Evolutionary conservation across 2,797 vertebrate genomes (phyloP).

Genomic region (Eurystomus glaucurus): DNA sequence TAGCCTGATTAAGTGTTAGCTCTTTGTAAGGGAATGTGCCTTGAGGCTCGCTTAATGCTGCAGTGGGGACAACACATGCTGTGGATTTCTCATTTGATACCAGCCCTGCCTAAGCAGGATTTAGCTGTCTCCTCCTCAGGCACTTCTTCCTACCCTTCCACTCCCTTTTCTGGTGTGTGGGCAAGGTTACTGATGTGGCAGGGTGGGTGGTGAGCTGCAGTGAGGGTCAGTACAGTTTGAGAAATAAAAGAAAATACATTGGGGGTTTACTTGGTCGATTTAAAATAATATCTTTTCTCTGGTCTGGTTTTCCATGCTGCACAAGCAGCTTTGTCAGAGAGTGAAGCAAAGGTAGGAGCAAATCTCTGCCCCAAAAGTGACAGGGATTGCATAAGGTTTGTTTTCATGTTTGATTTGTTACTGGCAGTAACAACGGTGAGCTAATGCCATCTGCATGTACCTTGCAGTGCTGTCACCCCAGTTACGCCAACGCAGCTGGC

Average conservation of each 20-base stretch:
- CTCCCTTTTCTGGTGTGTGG: background rate
- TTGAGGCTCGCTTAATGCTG: background rate
- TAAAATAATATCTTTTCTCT: background rate
- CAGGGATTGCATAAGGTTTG: background rate
- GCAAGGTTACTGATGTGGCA: background rate
- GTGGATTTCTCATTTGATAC: background rate
- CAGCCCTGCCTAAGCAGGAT: constrained; percentile 27
- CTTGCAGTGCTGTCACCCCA: background rate
- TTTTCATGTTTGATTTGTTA: background rate
- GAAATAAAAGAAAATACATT: background rate
- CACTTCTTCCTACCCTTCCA: background rate
- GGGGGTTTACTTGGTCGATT: background rate
- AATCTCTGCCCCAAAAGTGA: background rate
- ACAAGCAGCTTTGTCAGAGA: background rate
- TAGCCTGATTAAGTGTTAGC: constrained; percentile 11
- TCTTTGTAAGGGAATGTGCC: background rate
- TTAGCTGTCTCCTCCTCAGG: background rate
- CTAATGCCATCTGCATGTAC: background rate
- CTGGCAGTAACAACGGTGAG: background rate
- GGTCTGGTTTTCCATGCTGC: rapidly evolving
- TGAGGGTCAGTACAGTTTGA: background rate
- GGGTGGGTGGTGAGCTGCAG: background rate
- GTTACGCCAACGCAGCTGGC: background rate
- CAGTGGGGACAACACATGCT: background rate
- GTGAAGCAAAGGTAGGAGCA: background rate